Percentiles rank a stretch among this genome's conserved stretches.
Conservation (phyloP, 2,888 invertebrate species). For the Lepidocyrtinus sp. region DNA sequence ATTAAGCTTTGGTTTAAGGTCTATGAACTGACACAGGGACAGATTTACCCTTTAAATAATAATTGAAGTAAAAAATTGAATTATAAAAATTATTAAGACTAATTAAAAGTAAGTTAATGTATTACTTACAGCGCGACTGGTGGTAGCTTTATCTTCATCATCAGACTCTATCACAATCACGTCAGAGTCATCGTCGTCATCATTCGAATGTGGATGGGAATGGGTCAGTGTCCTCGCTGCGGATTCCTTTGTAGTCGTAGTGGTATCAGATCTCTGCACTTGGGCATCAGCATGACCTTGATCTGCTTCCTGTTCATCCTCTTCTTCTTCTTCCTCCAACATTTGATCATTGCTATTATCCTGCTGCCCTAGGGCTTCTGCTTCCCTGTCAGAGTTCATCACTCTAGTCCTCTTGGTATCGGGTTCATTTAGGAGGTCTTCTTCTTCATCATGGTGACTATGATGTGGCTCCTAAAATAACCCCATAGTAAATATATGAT, state of each 20-base stretch:
- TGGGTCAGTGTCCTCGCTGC: constrained; percentile 40
- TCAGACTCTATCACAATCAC: constrained; percentile 68
- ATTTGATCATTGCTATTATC: constrained; percentile 62
- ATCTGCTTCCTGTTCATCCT: constrained; percentile 67
- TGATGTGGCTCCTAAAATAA: constrained; percentile 42
- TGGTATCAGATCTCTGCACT: constrained; percentile 63
- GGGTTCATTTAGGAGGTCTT: constrained; percentile 60
- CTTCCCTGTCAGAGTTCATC: constrained; percentile 63
- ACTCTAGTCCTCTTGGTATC: constrained; percentile 63
- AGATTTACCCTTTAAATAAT: too few relatives aligned
- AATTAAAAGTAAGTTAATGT: too few relatives aligned
- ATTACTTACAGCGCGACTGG: constrained; percentile 42
- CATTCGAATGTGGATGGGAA: constrained; percentile 21
- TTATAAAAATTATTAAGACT: too few relatives aligned
- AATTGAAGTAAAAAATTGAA: too few relatives aligned
- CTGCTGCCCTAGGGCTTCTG: constrained; percentile 67
- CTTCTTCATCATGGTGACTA: constrained; percentile 51
- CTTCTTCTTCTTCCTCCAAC: constrained; percentile 60
- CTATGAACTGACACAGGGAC: too few relatives aligned
- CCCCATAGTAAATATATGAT: not conserved
- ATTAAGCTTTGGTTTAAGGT: too few relatives aligned
- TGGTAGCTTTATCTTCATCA: constrained; percentile 61
- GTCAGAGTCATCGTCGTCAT: constrained; percentile 67
- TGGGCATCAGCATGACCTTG: constrained; percentile 63
- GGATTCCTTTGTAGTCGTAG: constrained; percentile 52